Percentiles rank a stretch among this genome's conserved stretches.
These are phyloP conservation scores for Tenodera sinensis DNA, from an alignment of 2,888 invertebrate genomes.

Conservation along the genomic window DNA sequence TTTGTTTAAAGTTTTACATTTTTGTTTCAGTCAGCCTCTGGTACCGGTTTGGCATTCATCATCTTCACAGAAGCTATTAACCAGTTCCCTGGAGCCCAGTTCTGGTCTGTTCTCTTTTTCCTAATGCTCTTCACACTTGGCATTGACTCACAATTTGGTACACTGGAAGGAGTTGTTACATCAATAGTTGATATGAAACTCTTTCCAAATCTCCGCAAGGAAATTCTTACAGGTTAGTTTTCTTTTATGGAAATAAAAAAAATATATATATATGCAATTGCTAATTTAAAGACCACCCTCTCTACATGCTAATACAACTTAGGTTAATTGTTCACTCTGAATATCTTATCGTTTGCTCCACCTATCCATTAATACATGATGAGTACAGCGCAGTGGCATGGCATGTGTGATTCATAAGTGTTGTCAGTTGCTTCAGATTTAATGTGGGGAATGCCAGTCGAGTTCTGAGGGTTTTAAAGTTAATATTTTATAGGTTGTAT, in stretches of 20 bases:
- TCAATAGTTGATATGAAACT: constrained; percentile 93
- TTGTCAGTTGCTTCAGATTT: too few species aligned
- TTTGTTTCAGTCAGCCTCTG: constrained; percentile 81
- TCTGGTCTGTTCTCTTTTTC: constrained; percentile 96
- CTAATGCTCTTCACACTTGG: constrained; percentile 95
- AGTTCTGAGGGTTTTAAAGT: too few species aligned
- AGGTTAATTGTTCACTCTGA: too few species aligned
- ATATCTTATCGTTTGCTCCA: too few species aligned
- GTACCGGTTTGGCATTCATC: constrained; percentile 93
- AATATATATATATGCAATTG: too few species aligned
- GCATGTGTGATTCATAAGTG: too few species aligned
- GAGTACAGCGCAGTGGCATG: too few species aligned
- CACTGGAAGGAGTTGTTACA: constrained; percentile 91
- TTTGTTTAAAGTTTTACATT: background rate
- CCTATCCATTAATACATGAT: too few species aligned
- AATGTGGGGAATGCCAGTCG: too few species aligned
- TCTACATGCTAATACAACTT: too few species aligned
- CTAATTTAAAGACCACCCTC: too few species aligned
- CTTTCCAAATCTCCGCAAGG: constrained; percentile 86
- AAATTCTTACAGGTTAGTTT: constrained; percentile 71
- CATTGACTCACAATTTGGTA: constrained; percentile 95
- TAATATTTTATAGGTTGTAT: too few species aligned
- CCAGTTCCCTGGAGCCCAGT: constrained; percentile 92
- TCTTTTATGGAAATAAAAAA: background rate
- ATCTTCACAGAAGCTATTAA: constrained; percentile 98